Evolutionary conservation across 1,140 invertebrate species (phyloP), one percentile per base, ranked within the genome.

Genomic region (Tetramorium parvispinum): DNA sequence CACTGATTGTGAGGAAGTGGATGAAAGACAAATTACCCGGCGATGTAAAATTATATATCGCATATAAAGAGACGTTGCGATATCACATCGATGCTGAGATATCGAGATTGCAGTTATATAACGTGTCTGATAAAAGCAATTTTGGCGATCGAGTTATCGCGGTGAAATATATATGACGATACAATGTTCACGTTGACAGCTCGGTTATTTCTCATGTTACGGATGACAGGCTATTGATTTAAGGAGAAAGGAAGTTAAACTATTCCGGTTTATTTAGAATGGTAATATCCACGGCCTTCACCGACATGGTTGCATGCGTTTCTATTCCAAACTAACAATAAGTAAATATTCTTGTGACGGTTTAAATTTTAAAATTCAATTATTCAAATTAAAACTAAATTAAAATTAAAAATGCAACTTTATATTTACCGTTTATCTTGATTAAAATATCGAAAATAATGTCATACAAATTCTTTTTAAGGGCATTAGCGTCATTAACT

Each of bases 171-270:
- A n/a, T 40, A n/a, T 40, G 21, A 24, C 53, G n/a, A 75, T 51
- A 27, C 24, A 10, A 76, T 8, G 16, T 24, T 40, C 21, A 57
- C 37, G 76, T 71, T 79, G 51, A 24, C 32, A n/a, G 27, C 32
- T 66, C 10, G 40, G 2, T 10, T 24, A 32, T 43, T 27, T 81
- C 8, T 46, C 10, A 27, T 13, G 24, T 46, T 70, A 71, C 21
- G 24, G 0, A 57, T 43, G 46, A 73, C 40, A 59, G 16, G 10
- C 6, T 59, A 37, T 11, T 59, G 40, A 83, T 49, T 83, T 59
- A 32, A 46, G 43, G 68, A 75, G 68, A 75, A 73, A 83, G 79
- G 68, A 75, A 75, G 53, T 75, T 24, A n/a, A 49, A 83, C 40
- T 59, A 21, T 16, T 75, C 46, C 21, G 51, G 3, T 43, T 70